Evolutionary conservation across 2,797 vertebrate species (phyloP).

Genomic region (Vireo griseus): DNA sequence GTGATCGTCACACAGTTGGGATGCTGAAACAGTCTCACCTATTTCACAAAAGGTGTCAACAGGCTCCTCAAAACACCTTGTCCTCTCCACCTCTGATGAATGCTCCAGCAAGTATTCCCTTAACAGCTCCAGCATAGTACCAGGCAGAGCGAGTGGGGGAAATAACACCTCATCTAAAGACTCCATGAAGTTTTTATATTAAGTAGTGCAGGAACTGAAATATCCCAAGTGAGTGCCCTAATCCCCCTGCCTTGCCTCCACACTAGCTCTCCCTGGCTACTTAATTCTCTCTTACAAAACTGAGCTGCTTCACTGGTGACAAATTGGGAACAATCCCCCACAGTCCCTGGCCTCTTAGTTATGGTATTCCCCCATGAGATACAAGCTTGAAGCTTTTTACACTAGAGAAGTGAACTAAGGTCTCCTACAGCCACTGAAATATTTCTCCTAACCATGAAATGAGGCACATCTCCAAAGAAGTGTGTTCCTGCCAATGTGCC

Average conservation of each 20-base stretch:
- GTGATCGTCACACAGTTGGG: neutral
- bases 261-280: constrained; percentile 15
- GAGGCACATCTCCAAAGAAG: constrained; percentile 30
- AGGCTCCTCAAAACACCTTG: neutral
- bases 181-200: neutral
- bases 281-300: constrained; percentile 30
- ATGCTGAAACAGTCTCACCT: neutral
- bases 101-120: neutral
- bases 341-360: constrained; percentile 34
- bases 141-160: neutral
- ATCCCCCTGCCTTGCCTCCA: neutral
- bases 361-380: neutral
- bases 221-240: constrained; percentile 19
- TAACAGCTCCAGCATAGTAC: neutral
- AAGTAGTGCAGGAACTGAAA: constrained; percentile 24
- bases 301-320: constrained; percentile 7
- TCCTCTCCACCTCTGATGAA: neutral
- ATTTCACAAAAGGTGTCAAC: neutral
- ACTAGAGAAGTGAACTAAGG: constrained; percentile 1
- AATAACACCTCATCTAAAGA: neutral
- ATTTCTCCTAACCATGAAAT: constrained; percentile 39
- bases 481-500: constrained; percentile 34
- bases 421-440: constrained; percentile 19
- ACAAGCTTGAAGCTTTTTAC: constrained; percentile 3
- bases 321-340: neutral